phyloP scores from a whole-genome alignment of 2,113 vertebrate genomes.

The Marmota flaviventris region DNA sequence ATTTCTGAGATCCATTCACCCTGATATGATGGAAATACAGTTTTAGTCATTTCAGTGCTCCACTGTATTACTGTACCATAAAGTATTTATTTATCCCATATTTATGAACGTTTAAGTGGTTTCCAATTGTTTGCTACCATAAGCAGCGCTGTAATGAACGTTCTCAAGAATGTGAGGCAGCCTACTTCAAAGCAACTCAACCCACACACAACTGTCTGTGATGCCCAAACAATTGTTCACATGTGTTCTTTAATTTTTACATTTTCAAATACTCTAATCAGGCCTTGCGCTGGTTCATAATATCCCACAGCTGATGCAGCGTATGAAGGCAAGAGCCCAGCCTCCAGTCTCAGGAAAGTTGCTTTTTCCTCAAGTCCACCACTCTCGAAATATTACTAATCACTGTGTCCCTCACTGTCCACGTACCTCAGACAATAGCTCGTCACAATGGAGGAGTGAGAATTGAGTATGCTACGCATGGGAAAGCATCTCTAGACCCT shows the following conservation, averaged over 20 bases:
- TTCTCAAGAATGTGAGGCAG: background rate
- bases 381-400: background rate
- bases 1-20: background rate
- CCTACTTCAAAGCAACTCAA: constrained; percentile 35
- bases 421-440: background rate
- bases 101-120: background rate
- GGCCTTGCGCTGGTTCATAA: background rate
- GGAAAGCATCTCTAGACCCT: background rate
- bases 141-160: background rate
- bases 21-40: background rate
- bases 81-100: background rate
- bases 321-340: background rate
- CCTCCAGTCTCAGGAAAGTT: background rate
- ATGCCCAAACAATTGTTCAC: background rate
- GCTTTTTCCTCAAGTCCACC: background rate
- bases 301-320: background rate
- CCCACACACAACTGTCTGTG: background rate
- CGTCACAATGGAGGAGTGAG: background rate
- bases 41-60: background rate
- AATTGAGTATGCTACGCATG: background rate
- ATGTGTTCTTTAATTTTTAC: constrained; percentile 42
- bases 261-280: constrained; percentile 31
- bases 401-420: background rate
- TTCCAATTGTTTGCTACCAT: constrained; percentile 11
- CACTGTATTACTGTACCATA: background rate